These are phyloP conservation scores for Tuberolachnus salignus DNA, from an alignment of 2,888 invertebrate genomes.

Conservation along the genomic window DNA sequence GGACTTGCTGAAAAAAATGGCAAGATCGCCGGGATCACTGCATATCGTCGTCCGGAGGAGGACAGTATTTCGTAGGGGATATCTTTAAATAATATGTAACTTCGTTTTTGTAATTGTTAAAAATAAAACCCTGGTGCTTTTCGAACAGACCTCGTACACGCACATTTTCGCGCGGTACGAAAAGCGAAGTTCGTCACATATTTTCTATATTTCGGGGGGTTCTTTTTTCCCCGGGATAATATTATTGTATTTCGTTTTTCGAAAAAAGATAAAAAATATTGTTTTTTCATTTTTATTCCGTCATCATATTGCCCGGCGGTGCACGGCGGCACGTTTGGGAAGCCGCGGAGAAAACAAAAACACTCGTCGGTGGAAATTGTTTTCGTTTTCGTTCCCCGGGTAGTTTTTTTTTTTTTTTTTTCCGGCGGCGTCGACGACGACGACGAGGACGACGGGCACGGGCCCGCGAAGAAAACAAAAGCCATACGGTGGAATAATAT, in stretches of 20 bases:
- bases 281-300: constrained; percentile 47
- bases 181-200: background rate
- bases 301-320: constrained; percentile 19
- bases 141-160: too few relatives aligned
- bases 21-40: too few relatives aligned
- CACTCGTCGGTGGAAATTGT: constrained; percentile 49
- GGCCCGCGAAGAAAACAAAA: constrained; percentile 41
- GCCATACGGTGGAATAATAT: background rate
- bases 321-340: background rate
- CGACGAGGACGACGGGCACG: background rate
- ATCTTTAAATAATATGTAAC: too few relatives aligned
- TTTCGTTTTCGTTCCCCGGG: constrained; percentile 36
- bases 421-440: too few relatives aligned
- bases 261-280: constrained; percentile 51
- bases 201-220: constrained; percentile 21
- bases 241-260: constrained; percentile 47
- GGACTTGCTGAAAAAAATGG: too few relatives aligned
- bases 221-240: constrained; percentile 25
- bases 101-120: too few relatives aligned
- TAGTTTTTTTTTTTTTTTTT: constrained; percentile 37
- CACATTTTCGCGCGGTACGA: background rate
- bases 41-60: too few relatives aligned
- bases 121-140: too few relatives aligned
- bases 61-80: too few relatives aligned
- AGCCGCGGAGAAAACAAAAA: constrained; percentile 29